Percentiles rank a stretch among this genome's conserved stretches.
phyloP scores from a whole-genome alignment of 2,113 vertebrate genomes.

The Proterorhinus semilunaris region DNA sequence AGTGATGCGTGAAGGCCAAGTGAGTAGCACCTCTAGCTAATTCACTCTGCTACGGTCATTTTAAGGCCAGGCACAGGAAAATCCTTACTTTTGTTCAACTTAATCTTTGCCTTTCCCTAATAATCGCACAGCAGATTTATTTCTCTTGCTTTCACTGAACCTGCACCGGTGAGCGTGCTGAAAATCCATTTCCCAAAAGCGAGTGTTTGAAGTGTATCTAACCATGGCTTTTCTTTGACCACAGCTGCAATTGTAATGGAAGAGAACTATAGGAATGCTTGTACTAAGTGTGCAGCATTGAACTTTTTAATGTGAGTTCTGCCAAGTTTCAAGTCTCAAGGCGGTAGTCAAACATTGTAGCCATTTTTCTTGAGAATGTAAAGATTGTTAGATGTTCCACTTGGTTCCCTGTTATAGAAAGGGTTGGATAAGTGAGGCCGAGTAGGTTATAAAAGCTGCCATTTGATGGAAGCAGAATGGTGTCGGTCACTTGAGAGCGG shows the following conservation, averaged over 20 bases:
- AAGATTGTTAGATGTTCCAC: neutral
- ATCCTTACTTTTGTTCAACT: neutral
- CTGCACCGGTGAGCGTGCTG: neutral
- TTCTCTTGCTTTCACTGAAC: neutral
- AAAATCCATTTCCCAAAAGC: slow-evolving; percentile 7
- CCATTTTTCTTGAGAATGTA: neutral
- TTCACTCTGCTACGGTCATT: slow-evolving; percentile 6
- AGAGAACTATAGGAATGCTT: neutral
- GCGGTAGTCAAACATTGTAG: neutral
- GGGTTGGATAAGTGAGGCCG: neutral
- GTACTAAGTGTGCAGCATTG: neutral
- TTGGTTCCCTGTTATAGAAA: neutral
- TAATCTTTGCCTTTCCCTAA: neutral
- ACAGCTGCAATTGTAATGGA: neutral
- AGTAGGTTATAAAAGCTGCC: too few species aligned
- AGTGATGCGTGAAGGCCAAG: slow-evolving; percentile 4
- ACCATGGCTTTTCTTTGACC: neutral
- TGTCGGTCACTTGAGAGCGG: too few species aligned
- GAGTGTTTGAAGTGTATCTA: neutral
- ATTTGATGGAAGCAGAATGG: too few species aligned
- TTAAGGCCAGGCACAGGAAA: neutral
- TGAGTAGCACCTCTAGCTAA: neutral
- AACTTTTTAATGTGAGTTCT: slow-evolving; percentile 5
- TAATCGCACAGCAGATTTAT: neutral
- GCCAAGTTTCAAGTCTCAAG: neutral